Evolutionary conservation across 92 coral and sea anemone genomes (phyloP), one percentile per base, ranked within the genome.

Genomic region (Umimayanthus kanabou): DNA sequence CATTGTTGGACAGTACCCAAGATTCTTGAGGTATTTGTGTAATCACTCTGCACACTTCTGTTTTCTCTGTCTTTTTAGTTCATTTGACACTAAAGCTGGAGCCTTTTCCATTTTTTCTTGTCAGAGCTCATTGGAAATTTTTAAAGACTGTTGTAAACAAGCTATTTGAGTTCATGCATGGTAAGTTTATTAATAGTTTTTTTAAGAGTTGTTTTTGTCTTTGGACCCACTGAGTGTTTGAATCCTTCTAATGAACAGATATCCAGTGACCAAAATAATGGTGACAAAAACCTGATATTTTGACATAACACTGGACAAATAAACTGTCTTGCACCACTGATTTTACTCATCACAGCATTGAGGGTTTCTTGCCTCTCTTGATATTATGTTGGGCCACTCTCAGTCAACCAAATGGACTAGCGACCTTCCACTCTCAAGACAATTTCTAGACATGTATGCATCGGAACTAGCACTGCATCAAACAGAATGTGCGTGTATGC

Each of bases 121-220:
- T 57, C 26, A 97, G 99, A 84, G 99, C 99, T 1, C 99, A 97
- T 82, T 97, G 99, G 99, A 97, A 97, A 67, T 97, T 97, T 88
- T 66, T 97, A 76, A 97, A 97, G 91, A 97, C 99, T 18, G 99
- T 97, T 39, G 99, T 97, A 6, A 97, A 97, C 90, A 97, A 97
- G 80, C 96, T 97, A 4, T 97, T 97, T 89, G 99, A 97, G 89
- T 97, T 97, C 72, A 97, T 97, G 99, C 99, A 97, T 75, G 99
- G 99, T 97, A 91, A 58, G 96, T 33, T 75, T 25, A 11, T 39
- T 39, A 4, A 2, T 29, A 30, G 26, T 37, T 9, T 29, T 45
- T 4, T 37, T 0, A n/a, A 13, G 2, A 47, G 30, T 43, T 72
- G 9, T 29, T 2, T 72, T 58, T 81, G 39, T 29, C 53, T 47